phyloP scores from a whole-genome alignment of 2,888 invertebrate genomes.

The Pedicia rivosa region DNA sequence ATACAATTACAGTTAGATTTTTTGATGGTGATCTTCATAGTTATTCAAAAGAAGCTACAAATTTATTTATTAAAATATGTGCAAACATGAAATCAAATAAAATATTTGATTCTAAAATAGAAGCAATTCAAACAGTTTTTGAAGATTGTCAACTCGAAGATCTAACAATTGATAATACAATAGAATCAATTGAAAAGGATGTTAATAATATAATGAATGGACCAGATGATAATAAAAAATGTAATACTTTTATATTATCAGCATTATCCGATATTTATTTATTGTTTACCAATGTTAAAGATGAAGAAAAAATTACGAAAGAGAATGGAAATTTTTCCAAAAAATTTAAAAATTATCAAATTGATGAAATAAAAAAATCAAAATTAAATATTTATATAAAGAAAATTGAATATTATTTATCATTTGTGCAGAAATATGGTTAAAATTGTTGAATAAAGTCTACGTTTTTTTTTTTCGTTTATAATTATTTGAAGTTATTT shows the following conservation, averaged over 20 bases:
- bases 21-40: slow-evolving; percentile 60
- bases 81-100: slow-evolving; percentile 41
- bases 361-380: slow-evolving; percentile 33
- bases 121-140: slow-evolving; percentile 48
- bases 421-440: slow-evolving; percentile 35
- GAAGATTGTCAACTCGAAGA: slow-evolving; percentile 39
- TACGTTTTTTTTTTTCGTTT: no score
- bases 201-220: slow-evolving; percentile 43
- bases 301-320: slow-evolving; percentile 15
- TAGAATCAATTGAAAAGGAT: slow-evolving; percentile 42
- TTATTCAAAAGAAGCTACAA: slow-evolving; percentile 42
- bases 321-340: slow-evolving; percentile 32
- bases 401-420: slow-evolving; percentile 57
- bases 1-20: slow-evolving; percentile 51
- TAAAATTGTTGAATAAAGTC: no score
- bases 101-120: slow-evolving; percentile 43
- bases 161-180: slow-evolving; percentile 34
- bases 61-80: slow-evolving; percentile 42
- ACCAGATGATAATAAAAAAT: slow-evolving; percentile 31
- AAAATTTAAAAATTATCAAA: slow-evolving; percentile 38
- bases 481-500: no score
- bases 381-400: slow-evolving; percentile 40
- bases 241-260: slow-evolving; percentile 41
- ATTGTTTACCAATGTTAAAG: slow-evolving; percentile 35
- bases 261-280: slow-evolving; percentile 49